Percentiles rank a stretch among this genome's conserved stretches.
Conservation (phyloP, 2,888 invertebrate genomes). For the Sericinus montela region DNA sequence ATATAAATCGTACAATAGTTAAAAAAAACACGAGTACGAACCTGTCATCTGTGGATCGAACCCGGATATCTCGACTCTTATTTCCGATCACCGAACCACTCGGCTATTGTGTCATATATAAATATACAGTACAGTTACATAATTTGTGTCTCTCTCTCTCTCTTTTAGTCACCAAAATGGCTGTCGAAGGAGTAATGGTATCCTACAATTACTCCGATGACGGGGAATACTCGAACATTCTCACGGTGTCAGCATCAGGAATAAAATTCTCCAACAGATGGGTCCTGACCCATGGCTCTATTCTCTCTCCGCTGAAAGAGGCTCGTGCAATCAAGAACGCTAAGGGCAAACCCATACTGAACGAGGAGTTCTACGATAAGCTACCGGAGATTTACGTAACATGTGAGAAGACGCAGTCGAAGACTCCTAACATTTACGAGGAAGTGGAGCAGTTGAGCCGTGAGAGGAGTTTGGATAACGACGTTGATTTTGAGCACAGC, state of each 20-base stretch:
- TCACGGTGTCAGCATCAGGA: slow-evolving; percentile 73
- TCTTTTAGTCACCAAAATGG: slow-evolving; percentile 45
- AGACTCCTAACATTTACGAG: slow-evolving; percentile 43
- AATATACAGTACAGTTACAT: too few relatives aligned
- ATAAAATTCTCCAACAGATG: slow-evolving; percentile 73
- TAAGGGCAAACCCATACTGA: slow-evolving; percentile 59
- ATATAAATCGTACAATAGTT: too few relatives aligned
- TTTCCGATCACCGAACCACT: too few relatives aligned
- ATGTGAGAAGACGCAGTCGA: slow-evolving; percentile 49
- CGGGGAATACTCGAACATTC: slow-evolving; percentile 64
- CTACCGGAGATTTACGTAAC: slow-evolving; percentile 69
- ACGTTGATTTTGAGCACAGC: slow-evolving; percentile 53
- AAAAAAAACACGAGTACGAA: too few relatives aligned
- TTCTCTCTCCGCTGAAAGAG: slow-evolving; percentile 65
- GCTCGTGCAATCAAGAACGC: slow-evolving; percentile 55
- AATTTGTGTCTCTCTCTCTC: background rate
- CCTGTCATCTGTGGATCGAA: too few relatives aligned
- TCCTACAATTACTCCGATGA: slow-evolving; percentile 66
- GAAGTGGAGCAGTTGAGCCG: slow-evolving; percentile 55
- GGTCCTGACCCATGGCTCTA: slow-evolving; percentile 76
- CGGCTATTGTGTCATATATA: too few relatives aligned
- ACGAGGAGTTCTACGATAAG: slow-evolving; percentile 62
- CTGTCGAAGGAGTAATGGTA: slow-evolving; percentile 70
- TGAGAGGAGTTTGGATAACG: slow-evolving; percentile 43
- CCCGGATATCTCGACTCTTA: too few relatives aligned